Conservation (phyloP, 2,888 invertebrate species). For the Rambutsinella grinnellia region DNA sequence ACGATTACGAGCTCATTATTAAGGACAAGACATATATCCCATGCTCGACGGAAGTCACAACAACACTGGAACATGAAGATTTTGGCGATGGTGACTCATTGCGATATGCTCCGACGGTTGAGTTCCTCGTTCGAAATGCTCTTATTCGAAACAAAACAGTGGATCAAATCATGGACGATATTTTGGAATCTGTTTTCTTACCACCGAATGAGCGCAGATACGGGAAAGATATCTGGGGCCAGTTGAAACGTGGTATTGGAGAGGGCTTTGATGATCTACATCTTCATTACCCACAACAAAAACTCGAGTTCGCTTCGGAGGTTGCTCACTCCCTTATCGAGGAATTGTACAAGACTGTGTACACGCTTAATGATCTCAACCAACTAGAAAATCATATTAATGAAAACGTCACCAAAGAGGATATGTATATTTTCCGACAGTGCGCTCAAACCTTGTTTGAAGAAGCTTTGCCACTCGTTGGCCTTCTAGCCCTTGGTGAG, state of each 20-base stretch:
- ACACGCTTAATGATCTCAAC: slow-evolving; percentile 54
- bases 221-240: slow-evolving; percentile 37
- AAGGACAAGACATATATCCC: slow-evolving; percentile 55
- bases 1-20: slow-evolving; percentile 41
- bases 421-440: slow-evolving; percentile 32
- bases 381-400: slow-evolving; percentile 51
- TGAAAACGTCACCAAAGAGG: slow-evolving; percentile 35
- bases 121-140: slow-evolving; percentile 57
- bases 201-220: slow-evolving; percentile 25
- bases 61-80: slow-evolving; percentile 9
- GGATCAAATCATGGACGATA: slow-evolving; percentile 43
- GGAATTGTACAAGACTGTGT: slow-evolving; percentile 53
- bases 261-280: slow-evolving; percentile 44
- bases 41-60: slow-evolving; percentile 40
- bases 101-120: slow-evolving; percentile 53
- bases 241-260: slow-evolving; percentile 33
- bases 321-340: slow-evolving; percentile 49
- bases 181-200: slow-evolving; percentile 49
- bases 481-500: slow-evolving; percentile 56
- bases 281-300: slow-evolving; percentile 33
- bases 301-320: slow-evolving; percentile 50
- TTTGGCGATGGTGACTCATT: slow-evolving; percentile 35
- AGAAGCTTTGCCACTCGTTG: slow-evolving; percentile 53
- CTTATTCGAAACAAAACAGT: slow-evolving; percentile 55
- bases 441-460: slow-evolving; percentile 50